Percentiles rank a stretch among this genome's conserved stretches.
Evolutionary conservation across 2,888 invertebrate genomes (phyloP).

Genomic region (Herminia tarsipennalis): DNA sequence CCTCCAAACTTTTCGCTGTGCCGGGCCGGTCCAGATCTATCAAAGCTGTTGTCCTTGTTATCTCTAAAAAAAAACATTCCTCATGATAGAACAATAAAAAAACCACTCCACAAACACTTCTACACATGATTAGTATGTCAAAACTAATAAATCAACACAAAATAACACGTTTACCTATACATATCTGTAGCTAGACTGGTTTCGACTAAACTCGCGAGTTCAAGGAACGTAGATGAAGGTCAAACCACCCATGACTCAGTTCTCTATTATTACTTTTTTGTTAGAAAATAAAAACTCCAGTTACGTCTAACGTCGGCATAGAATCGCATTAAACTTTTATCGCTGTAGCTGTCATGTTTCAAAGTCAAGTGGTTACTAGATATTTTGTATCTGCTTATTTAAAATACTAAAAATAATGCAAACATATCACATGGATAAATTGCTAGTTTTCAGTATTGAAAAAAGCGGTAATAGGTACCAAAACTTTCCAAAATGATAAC

Average conservation of each 20-base stretch:
- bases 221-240: constrained; percentile 75
- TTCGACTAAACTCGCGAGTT: constrained; percentile 56
- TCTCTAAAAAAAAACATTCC: constrained; percentile 70
- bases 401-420: too few species aligned
- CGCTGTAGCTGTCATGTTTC: constrained; percentile 8
- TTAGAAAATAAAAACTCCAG: constrained; percentile 57
- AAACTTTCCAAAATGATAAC: too few species aligned
- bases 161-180: constrained; percentile 61
- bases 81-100: constrained; percentile 22
- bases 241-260: constrained; percentile 70
- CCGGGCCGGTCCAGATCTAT: constrained; percentile 70
- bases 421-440: too few species aligned
- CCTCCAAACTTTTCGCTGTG: constrained; percentile 74
- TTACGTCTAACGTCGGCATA: constrained; percentile 34
- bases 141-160: constrained; percentile 29
- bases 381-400: too few species aligned
- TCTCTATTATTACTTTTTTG: constrained; percentile 67
- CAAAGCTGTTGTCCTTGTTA: constrained; percentile 67
- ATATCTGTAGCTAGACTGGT: constrained; percentile 56
- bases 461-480: too few species aligned
- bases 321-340: constrained; percentile 35
- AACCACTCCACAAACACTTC: constrained; percentile 21
- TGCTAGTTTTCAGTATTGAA: too few species aligned
- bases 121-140: constrained; percentile 19
- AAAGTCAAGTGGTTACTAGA: neutral